A percentile compares a stretch with the other conserved stretches of the same genome.
These are phyloP conservation scores for Agapostemon virescens DNA, from an alignment of 2,888 invertebrate genomes.

Conservation along the genomic window DNA sequence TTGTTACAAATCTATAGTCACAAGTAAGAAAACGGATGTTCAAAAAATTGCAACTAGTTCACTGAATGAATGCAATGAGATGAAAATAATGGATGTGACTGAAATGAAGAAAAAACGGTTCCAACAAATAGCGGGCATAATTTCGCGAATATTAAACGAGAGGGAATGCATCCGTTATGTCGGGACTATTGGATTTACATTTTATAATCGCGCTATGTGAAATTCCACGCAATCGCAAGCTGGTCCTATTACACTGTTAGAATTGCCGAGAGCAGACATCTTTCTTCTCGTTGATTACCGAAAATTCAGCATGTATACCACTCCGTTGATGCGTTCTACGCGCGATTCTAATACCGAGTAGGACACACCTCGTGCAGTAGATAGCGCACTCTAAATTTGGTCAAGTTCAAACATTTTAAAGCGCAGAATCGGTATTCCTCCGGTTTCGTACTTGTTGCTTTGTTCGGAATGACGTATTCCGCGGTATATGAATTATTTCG, in stretches of 20 bases:
- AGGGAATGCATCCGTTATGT: not conserved
- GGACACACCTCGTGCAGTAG: not conserved
- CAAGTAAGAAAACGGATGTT: not conserved
- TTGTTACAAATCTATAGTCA: not conserved
- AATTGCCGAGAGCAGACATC: not conserved
- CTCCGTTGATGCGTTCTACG: not conserved
- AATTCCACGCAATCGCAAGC: not conserved
- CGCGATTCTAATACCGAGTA: not conserved
- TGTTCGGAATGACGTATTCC: not conserved
- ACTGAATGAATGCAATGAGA: not conserved
- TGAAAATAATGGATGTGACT: not conserved
- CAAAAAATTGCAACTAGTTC: not conserved
- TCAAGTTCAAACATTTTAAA: not conserved
- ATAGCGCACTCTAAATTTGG: not conserved
- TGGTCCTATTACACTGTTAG: not conserved
- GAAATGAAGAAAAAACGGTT: not conserved
- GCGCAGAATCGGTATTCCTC: not conserved
- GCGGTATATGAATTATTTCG: not conserved
- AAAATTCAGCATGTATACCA: not conserved
- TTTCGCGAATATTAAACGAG: not conserved
- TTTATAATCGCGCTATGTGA: not conserved
- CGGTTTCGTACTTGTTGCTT: slow-evolving; percentile 7
- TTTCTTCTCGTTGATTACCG: not conserved
- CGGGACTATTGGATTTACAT: not conserved
- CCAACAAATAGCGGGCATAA: not conserved